Evolutionary conservation across 2,797 vertebrate genomes (phyloP).

Genomic region (Hyperoplus immaculatus): DNA sequence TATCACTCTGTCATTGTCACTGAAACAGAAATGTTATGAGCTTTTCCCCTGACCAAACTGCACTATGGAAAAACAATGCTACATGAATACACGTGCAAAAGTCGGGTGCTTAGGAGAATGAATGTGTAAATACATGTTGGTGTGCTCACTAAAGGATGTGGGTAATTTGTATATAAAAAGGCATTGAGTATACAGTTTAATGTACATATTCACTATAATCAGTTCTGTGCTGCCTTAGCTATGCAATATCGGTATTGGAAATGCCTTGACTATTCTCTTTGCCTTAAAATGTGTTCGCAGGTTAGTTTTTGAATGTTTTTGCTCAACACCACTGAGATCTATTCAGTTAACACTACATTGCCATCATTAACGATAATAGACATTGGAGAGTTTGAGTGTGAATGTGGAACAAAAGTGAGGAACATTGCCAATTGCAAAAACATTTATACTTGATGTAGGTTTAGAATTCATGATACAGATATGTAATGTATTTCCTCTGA

Average conservation of each 20-base stretch:
- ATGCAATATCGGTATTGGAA: slow-evolving; percentile 86
- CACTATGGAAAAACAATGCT: slow-evolving; percentile 58
- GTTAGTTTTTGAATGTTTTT: slow-evolving; percentile 73
- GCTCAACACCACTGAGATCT: slow-evolving; percentile 44
- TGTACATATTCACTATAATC: slow-evolving; percentile 79
- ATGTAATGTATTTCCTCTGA: slow-evolving; percentile 47
- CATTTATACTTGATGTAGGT: slow-evolving; percentile 44
- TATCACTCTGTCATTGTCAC: slow-evolving; percentile 72
- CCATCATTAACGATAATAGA: slow-evolving; percentile 38
- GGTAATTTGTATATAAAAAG: slow-evolving; percentile 71
- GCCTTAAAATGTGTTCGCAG: slow-evolving; percentile 83
- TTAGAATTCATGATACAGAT: slow-evolving; percentile 27
- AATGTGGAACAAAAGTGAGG: slow-evolving; percentile 51
- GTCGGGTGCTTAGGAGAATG: slow-evolving; percentile 55
- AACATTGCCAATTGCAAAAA: slow-evolving; percentile 53
- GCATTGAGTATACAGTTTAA: slow-evolving; percentile 65
- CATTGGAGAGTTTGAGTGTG: slow-evolving; percentile 43
- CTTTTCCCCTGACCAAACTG: slow-evolving; percentile 63
- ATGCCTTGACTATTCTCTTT: slow-evolving; percentile 87
- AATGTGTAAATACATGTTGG: slow-evolving; percentile 73
- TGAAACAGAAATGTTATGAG: slow-evolving; percentile 67
- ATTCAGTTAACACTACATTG: slow-evolving; percentile 58
- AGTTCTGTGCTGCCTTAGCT: slow-evolving; percentile 84
- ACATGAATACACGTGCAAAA: slow-evolving; percentile 38
- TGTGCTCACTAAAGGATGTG: slow-evolving; percentile 55